Base-by-base conservation (phyloP, 2,888 invertebrate species). In the Polyommatus icarus region DNA sequence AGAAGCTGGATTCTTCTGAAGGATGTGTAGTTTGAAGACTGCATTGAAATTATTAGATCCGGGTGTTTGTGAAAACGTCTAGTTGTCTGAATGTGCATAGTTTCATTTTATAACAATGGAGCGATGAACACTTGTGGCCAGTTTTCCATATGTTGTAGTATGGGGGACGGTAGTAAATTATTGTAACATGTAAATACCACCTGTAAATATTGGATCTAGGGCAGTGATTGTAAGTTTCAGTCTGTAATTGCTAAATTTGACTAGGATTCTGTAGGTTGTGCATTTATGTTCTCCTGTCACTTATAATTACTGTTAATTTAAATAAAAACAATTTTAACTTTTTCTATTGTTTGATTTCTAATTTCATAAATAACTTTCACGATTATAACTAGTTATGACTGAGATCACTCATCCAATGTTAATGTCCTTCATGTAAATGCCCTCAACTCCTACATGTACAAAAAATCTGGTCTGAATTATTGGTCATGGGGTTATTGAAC, bases 201-300 rank as follows among this genome's bases (percentile, higher is more conserved):
- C 77, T 90, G 88, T 91, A 90, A 86, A 90, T 89, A 89, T 80
- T 85, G 79, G 71, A 80, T 80, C 29, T 82, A 79, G 72, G 79
- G 82, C 91, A 91, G 91, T 88, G 81, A 90, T 93, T 92, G 90
- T 93, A 91, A 92, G 92, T 91, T 89, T 88, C 88, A 82, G 89
- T 89, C 88, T 88, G 59, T 61, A 29, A 40, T 73, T 46, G 77
- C 46, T 50, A 76, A 76, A 77, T 57, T 67, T 67, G 71, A 32
- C 79, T 78, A 76, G 75, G 46, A 67, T 71, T 76, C 79, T 76
- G 78, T 54, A 78, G 77, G 77, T 76, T 78, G 46, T 77, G 76
- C 76, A 71, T 32, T 77, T 78, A 24, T 78, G 71, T 57, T 76
- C 78, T 59, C 76, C 59, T 32, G 76, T 77, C 78, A 91, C 90